Evolutionary conservation across 2,113 vertebrate species (phyloP), one percentile per base, ranked within the genome.

Genomic region (Strigops habroptila): DNA sequence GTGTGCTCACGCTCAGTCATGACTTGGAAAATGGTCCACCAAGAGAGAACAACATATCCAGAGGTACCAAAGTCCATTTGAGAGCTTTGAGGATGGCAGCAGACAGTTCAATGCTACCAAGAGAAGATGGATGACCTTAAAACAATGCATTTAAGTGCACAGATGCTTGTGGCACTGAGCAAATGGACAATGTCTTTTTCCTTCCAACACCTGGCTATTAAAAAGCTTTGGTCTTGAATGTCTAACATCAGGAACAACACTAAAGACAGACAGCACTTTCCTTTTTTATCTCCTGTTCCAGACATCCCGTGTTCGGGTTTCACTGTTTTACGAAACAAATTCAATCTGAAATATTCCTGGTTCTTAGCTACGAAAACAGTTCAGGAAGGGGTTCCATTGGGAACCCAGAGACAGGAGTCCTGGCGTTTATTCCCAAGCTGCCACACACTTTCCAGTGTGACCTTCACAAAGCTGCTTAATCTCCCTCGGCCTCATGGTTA

Each of bases 351-450:
- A 52, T 33, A 44, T 12, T 65, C 51, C 46, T 35, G 35, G n/a
- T 53, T 79, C 60, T 35, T 30, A 39, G 41, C n/a, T 46, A 25
- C 5, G 52, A 35, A 76, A 57, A 51, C 33, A 35, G 16, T 2
- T 27, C 16, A 41, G 39, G 53, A 57, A 37, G 37, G 27, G 30
- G 49, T 43, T 78, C 1, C 0, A 23, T 6, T 1, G 1, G 41
- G 31, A 79, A 10, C 9, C 19, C 52, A 28, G 46, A n/a, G 35
- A 35, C 43, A 48, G 55, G 9, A 69, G 37, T 46, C 48, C 46
- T 27, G 39, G 24, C 6, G 3, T 68, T 90, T n/a, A 69, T 43
- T 52, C 73, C 67, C 65, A 57, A 22, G 41, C 22, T 46, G 41
- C 35, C 48, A 35, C 12, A 2, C 14, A 31, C 33, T 46, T 57